phyloP scores from a whole-genome alignment of 2,113 vertebrate species.

The Noctilio leporinus region DNA sequence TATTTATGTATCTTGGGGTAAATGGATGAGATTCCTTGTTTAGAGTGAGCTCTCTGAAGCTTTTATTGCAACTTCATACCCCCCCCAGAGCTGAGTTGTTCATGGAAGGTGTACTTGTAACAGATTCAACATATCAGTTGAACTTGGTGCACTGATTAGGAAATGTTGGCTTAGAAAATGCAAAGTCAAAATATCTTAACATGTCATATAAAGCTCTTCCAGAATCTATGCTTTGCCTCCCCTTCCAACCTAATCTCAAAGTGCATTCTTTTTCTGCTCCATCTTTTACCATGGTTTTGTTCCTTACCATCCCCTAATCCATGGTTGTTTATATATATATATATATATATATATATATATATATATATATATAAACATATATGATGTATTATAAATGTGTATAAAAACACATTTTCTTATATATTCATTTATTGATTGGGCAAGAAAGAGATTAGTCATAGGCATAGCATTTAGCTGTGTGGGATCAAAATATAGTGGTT shows the following conservation, averaged over 20 bases:
- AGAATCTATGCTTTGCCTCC: neutral
- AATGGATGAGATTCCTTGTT: neutral
- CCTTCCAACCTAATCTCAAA: neutral
- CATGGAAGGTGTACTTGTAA: neutral
- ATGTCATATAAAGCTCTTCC: neutral
- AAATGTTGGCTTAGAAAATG: neutral
- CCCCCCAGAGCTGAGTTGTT: neutral
- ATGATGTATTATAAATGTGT: neutral
- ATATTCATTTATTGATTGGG: neutral
- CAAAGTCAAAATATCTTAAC: neutral
- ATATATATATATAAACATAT: neutral
- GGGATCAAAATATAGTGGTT: slow-evolving; percentile 40
- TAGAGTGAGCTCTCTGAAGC: neutral
- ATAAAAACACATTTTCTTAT: neutral
- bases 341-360: neutral
- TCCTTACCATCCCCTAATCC: neutral
- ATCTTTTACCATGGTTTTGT: neutral
- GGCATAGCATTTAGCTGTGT: neutral
- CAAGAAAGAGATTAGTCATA: neutral
- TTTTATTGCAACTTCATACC: neutral
- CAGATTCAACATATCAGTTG: neutral
- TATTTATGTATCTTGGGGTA: neutral
- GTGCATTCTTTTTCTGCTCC: neutral
- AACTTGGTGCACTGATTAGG: neutral
- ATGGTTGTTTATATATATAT: neutral